A percentile compares a stretch with the other conserved stretches of the same genome.
Conservation (phyloP, 1,140 invertebrate genomes). For the Hyphantria cunea region DNA sequence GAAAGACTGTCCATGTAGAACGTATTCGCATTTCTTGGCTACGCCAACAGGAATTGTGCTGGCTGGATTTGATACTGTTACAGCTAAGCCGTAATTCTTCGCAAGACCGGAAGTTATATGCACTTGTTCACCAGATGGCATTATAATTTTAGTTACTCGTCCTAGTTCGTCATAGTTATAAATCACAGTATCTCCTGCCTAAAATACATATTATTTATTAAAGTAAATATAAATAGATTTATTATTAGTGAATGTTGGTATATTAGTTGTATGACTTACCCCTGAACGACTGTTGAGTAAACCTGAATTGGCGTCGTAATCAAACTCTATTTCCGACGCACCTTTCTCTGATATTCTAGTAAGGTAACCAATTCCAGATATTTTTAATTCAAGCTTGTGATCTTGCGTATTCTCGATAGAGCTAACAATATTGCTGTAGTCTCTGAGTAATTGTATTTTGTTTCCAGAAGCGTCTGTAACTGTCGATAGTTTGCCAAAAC, state of each 20-base stretch:
- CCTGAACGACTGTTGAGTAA: conserved; percentile 90
- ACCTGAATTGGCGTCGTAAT: conserved; percentile 92
- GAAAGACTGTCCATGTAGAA: conserved; percentile 82
- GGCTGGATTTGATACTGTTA: conserved; percentile 84
- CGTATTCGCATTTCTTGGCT: conserved; percentile 83
- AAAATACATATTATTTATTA: conserved; percentile 40
- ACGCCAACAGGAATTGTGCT: conserved; percentile 77
- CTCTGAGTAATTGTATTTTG: conserved; percentile 94
- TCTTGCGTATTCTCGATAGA: conserved; percentile 97
- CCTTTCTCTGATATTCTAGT: conserved; percentile 92
- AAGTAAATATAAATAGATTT: too few relatives aligned
- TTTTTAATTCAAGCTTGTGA: conserved; percentile 94
- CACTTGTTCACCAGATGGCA: conserved; percentile 95
- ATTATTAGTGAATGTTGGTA: not conserved
- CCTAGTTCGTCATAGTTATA: conserved; percentile 95
- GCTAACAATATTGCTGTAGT: conserved; percentile 94
- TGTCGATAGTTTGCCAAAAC: conserved; percentile 95
- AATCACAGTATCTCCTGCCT: conserved; percentile 93
- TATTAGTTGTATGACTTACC: conserved; percentile 69
- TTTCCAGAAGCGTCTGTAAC: conserved; percentile 96
- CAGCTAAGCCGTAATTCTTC: conserved; percentile 88
- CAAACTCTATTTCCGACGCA: conserved; percentile 90
- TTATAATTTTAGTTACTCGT: conserved; percentile 90
- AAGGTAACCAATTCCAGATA: conserved; percentile 92
- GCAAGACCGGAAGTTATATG: conserved; percentile 89